These are phyloP conservation scores for Hemiprocne comata DNA, from an alignment of 2,113 vertebrate species.

Conservation along the genomic window DNA sequence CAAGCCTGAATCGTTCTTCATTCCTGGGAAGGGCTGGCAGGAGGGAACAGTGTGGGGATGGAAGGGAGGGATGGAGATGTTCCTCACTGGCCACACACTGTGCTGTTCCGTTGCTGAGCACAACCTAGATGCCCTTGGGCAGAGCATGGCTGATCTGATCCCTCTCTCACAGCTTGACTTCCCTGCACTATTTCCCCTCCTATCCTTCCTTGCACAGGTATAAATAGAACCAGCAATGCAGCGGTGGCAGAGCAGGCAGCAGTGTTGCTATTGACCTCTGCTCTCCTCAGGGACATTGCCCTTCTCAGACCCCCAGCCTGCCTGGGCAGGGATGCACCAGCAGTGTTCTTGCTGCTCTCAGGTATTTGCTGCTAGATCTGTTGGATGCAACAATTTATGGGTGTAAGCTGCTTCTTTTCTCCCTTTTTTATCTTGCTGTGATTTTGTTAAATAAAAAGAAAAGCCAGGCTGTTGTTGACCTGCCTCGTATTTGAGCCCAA, in stretches of 20 bases:
- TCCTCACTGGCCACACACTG: not conserved
- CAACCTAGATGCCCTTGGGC: not conserved
- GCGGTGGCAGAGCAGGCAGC: fast-evolving
- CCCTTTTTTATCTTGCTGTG: not conserved
- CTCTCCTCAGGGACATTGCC: not conserved
- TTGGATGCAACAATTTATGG: not conserved
- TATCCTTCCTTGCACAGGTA: not conserved
- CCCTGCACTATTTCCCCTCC: not conserved
- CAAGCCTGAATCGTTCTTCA: not conserved
- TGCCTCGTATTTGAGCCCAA: fast-evolving
- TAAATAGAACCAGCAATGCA: not conserved
- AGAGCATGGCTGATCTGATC: fast-evolving
- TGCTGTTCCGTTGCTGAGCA: not conserved
- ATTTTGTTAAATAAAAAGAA: conserved; percentile 45
- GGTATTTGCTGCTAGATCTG: conserved; percentile 26
- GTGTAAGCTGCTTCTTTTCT: not conserved
- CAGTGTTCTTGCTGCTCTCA: not conserved
- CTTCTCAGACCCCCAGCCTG: not conserved
- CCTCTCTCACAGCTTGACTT: not conserved
- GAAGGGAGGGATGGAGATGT: not conserved
- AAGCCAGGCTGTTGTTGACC: not conserved
- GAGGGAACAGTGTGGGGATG: not conserved
- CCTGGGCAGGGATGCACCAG: not conserved
- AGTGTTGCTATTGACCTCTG: not conserved
- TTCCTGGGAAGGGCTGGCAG: not conserved